Evolutionary conservation across 2,888 invertebrate genomes (phyloP).

Genomic region (Euproctis similis): DNA sequence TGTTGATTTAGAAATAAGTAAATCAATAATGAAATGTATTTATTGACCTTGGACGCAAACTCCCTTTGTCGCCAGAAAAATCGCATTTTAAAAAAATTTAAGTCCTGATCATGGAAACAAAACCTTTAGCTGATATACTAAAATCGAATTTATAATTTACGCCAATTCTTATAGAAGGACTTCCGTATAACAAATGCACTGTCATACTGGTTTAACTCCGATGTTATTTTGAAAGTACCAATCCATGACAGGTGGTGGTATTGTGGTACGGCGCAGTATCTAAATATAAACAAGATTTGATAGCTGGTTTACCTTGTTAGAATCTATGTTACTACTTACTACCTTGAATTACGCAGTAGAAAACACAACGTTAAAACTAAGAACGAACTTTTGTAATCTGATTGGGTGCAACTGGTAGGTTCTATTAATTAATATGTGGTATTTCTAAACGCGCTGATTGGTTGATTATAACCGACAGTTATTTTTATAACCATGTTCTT

Average conservation of each 20-base stretch:
- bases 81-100: no score
- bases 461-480: not conserved
- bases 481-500: no score
- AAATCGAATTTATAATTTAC: no score
- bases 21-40: no score
- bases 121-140: no score
- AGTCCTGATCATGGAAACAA: no score
- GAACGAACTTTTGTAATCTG: not conserved
- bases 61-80: no score
- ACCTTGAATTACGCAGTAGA: not conserved
- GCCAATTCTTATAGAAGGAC: slow-evolving; percentile 1
- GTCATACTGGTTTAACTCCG: not conserved
- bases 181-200: slow-evolving; percentile 1
- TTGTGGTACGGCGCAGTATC: no score
- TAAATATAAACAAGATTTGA: slow-evolving; percentile 2
- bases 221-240: slow-evolving; percentile 4
- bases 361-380: not conserved
- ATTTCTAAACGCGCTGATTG: not conserved
- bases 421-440: not conserved
- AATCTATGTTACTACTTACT: slow-evolving; percentile 1
- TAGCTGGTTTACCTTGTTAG: slow-evolving; percentile 1
- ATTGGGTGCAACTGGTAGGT: not conserved
- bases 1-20: no score
- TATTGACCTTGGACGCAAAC: no score
- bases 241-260: slow-evolving; percentile 2